phyloP scores from a whole-genome alignment of 2,113 vertebrate species.

The Chloebia gouldiae region DNA sequence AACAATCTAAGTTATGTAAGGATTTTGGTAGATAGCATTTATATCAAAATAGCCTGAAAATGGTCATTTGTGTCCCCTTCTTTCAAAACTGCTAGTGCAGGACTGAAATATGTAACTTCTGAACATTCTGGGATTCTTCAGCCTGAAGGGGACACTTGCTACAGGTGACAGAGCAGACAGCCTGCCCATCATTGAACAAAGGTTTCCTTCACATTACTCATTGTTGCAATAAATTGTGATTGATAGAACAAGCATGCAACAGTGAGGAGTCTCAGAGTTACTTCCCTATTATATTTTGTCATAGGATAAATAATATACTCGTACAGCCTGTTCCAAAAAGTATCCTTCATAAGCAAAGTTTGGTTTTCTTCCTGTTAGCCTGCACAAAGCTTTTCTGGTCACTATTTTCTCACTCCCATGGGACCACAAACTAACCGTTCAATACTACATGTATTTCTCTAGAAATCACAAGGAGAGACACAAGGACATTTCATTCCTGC shows the following conservation, averaged over 20 bases:
- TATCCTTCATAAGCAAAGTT: neutral
- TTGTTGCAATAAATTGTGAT: neutral
- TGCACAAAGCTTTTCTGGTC: neutral
- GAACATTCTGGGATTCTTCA: neutral
- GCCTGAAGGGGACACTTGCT: neutral
- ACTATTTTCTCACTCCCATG: neutral
- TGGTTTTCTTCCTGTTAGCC: neutral
- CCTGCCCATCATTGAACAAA: neutral
- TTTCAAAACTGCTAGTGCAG: conserved; percentile 1
- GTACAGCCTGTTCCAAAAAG: neutral
- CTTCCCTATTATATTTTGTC: neutral
- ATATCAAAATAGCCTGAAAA: neutral
- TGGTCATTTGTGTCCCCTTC: neutral
- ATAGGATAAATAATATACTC: neutral
- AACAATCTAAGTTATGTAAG: neutral
- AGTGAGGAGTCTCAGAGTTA: neutral
- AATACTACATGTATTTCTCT: neutral
- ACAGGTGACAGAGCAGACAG: neutral
- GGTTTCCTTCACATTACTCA: neutral
- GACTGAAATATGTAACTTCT: neutral
- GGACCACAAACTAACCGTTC: neutral
- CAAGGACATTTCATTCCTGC: neutral
- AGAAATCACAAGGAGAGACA: neutral
- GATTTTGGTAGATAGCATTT: neutral
- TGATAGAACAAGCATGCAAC: neutral